Evolutionary conservation across 2,888 invertebrate genomes (phyloP), one percentile per base, ranked within the genome.

Genomic region (Mythimna impura): DNA sequence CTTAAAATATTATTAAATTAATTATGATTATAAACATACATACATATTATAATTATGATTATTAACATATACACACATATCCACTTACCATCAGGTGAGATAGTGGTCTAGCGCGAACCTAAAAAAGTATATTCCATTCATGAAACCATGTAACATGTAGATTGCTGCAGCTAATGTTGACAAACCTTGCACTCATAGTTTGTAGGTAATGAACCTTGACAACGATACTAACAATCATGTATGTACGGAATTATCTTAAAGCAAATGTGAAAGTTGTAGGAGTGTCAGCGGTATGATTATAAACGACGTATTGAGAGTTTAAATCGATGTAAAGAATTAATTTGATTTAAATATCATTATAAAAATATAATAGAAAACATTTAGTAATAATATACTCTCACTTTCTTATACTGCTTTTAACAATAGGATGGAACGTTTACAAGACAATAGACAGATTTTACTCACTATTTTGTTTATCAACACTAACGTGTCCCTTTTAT

Each of bases 221-320:
- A 78, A 81, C n/a, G 34, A 70, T 76, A 67, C 25, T 63, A 57
- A 72, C 43, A 20, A 58, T 55, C 60, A 67, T 69, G 4, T 58
- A 67, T 69, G 4, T 58, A 63, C 12, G 4, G 34, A 66, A 78
- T 68, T 25, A 9, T 78, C 58, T 61, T 36, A 20, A 65, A 73
- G 61, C 25, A 36, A 66, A 71, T 74, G 76, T 73, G 83, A 83
- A 81, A 83, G 81, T 17, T 55, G 67, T 71, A 10, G 3, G 22
- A 25, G 50, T 5, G 62, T 17, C 7, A 47, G 17, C 30, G 36
- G 5, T 43, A 30, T 62, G 9, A 10, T 25, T 62, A 60, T 52
- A 34, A 20, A 22, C 8, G 9, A 30, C 62, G 1, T 47, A n/a
- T 40, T 9, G 25, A 61, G 25, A 43, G 12, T 43, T 30, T 47